These are phyloP conservation scores for Lophius piscatorius DNA, from an alignment of 2,113 vertebrate genomes.

Conservation along the genomic window DNA sequence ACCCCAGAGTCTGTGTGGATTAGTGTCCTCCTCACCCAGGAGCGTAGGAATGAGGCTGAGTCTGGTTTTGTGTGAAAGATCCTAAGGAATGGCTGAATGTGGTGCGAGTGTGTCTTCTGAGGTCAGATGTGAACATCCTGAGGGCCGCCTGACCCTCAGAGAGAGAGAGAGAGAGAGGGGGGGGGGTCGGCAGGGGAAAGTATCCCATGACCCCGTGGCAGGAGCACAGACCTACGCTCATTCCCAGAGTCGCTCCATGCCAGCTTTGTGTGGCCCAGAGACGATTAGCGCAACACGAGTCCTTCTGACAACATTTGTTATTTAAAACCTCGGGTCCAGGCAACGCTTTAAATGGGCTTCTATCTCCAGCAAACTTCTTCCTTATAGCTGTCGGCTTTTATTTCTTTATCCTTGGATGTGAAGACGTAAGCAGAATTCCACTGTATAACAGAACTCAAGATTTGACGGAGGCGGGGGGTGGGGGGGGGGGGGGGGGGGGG, in stretches of 20 bases:
- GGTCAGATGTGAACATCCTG: constrained; percentile 61
- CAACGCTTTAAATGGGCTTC: constrained; percentile 17
- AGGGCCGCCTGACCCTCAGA: constrained; percentile 42
- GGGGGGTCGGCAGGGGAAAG: no score
- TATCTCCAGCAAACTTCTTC: not conserved
- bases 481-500: no score
- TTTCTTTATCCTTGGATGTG: not conserved
- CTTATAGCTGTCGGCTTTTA: not conserved
- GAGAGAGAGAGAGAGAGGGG: no score
- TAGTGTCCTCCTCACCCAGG: not conserved
- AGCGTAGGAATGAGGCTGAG: constrained; percentile 26
- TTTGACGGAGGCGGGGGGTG: no score
- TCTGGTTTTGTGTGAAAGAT: constrained; percentile 41
- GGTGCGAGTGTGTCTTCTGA: constrained; percentile 28
- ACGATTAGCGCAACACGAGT: constrained; percentile 54
- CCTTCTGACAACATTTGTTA: constrained; percentile 52
- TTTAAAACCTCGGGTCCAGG: constrained; percentile 51
- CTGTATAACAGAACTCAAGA: not conserved
- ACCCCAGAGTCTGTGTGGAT: constrained; percentile 19
- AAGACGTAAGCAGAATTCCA: not conserved
- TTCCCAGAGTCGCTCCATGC: constrained; percentile 46
- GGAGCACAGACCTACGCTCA: constrained; percentile 35
- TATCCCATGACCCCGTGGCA: constrained; percentile 57
- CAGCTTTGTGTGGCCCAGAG: constrained; percentile 47
- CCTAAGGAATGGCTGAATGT: constrained; percentile 41